Percentiles rank a stretch among this genome's conserved stretches.
Evolutionary conservation across 2,113 vertebrate species (phyloP).

Genomic region (Mustela nigripes): DNA sequence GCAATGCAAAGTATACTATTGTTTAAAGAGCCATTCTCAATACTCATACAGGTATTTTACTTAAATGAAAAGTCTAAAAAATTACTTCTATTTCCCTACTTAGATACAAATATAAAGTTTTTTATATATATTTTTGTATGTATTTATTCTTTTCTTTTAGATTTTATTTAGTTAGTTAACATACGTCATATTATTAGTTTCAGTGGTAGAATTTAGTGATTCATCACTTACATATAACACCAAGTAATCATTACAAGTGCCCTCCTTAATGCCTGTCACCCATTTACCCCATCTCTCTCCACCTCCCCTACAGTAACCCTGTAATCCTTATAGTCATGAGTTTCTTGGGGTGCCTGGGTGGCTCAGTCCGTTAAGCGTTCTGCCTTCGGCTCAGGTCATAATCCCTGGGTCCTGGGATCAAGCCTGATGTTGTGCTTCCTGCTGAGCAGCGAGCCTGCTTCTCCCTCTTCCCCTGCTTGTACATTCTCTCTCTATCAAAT

Average conservation of each 20-base stretch:
- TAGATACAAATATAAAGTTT: conserved; percentile 7
- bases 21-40: not conserved
- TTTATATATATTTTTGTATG: not conserved
- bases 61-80: conserved; percentile 49
- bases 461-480: too few species aligned
- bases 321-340: not conserved
- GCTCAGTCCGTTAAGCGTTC: not conserved
- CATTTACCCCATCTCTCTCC: too few species aligned
- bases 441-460: too few species aligned
- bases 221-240: not conserved
- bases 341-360: not conserved
- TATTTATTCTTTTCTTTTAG: not conserved
- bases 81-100: not conserved
- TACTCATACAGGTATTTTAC: not conserved
- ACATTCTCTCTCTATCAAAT: too few species aligned
- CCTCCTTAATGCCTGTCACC: not conserved
- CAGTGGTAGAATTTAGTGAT: not conserved
- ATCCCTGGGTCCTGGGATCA: too few species aligned
- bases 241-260: not conserved
- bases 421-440: too few species aligned
- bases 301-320: too few species aligned
- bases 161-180: not conserved
- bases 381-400: too few species aligned
- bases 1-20: not conserved
- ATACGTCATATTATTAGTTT: not conserved